Evolutionary conservation across 1,140 invertebrate species (phyloP), one percentile per base, ranked within the genome.

Genomic region (Pachypeltis micranthus): DNA sequence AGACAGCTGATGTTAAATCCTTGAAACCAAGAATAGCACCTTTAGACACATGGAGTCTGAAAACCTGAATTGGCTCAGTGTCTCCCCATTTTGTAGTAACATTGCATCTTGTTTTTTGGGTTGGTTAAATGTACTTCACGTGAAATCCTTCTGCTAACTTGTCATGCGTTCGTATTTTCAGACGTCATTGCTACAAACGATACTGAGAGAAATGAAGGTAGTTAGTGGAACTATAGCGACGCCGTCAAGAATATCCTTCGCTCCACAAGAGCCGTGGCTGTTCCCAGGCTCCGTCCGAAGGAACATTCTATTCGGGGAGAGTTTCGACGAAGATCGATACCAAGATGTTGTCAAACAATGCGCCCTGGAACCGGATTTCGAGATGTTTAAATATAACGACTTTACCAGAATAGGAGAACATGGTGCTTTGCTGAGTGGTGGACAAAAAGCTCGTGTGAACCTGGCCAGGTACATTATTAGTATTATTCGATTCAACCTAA

Each of bases 301-400:
- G 66, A 93, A 93, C 71, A 89, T 93, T 62, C 71, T 90, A 0
- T 91, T 93, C 74, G 90, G 88, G 1, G 74, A 80, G 62, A 72
- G 78, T 0, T 88, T 80, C 66, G 78, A 85, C 65, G 75, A 79
- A 65, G 69, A 79, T 16, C 79, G 80, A 55, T 91, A 90, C 70
- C 21, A 26, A 56, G 25, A 26, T 24, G 54, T 56, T 16, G 16
- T 87, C 1, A 78, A 80, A 67, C 83, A 78, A 27, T 85, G 83
- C 66, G 83, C 83, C n/a, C 69, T 85, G 27, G 78, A 80, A 28
- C 74, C 75, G 58, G 86, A 74, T 77, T 83, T 83, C 71, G 80
- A 75, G 31, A 67, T 79, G 26, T 67, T 83, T 23, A 78, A 79
- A 1, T 73, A 78, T 65, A 83, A 87, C 1, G 90, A 91, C 69